A percentile compares a stretch with the other conserved stretches of the same genome.
These are phyloP conservation scores for Pseudopipra pipra DNA, from an alignment of 2,113 vertebrate genomes.

Conservation along the genomic window DNA sequence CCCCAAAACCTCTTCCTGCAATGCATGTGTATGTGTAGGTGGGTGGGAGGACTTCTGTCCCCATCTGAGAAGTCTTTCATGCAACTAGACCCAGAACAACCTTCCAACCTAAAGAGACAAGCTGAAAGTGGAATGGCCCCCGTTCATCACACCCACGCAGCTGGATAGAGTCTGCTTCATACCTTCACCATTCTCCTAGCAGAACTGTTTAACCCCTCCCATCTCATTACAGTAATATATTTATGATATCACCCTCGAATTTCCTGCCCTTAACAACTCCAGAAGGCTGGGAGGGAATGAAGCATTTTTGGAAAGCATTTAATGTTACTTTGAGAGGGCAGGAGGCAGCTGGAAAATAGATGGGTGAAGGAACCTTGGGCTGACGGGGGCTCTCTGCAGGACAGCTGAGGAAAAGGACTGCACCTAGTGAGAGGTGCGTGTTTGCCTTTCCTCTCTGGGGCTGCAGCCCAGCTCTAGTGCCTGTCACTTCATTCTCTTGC, in stretches of 20 bases:
- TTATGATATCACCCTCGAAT: constrained; percentile 57
- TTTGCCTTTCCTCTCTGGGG: neutral
- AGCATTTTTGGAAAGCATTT: constrained; percentile 20
- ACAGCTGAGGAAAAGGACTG: neutral
- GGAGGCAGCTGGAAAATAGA: neutral
- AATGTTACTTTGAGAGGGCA: neutral
- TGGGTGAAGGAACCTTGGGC: neutral
- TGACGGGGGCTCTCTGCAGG: neutral
- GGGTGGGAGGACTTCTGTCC: neutral
- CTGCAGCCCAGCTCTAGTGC: neutral
- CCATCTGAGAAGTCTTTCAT: neutral
- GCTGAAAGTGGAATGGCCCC: neutral
- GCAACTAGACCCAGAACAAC: neutral
- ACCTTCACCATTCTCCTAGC: neutral
- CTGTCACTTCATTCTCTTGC: neutral
- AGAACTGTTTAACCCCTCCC: constrained; percentile 40
- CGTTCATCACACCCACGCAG: constrained; percentile 37
- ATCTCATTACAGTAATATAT: constrained; percentile 53
- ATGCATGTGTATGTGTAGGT: neutral
- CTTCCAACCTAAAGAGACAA: neutral
- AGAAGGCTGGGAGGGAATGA: constrained; percentile 42
- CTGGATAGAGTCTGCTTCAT: constrained; percentile 9
- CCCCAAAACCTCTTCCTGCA: neutral
- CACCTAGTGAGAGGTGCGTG: neutral
- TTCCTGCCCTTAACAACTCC: constrained; percentile 50